A percentile compares a stretch with the other conserved stretches of the same genome.
phyloP scores from a whole-genome alignment of 35 echinoderm and acorn worm genomes.

The Patiria miniata region DNA sequence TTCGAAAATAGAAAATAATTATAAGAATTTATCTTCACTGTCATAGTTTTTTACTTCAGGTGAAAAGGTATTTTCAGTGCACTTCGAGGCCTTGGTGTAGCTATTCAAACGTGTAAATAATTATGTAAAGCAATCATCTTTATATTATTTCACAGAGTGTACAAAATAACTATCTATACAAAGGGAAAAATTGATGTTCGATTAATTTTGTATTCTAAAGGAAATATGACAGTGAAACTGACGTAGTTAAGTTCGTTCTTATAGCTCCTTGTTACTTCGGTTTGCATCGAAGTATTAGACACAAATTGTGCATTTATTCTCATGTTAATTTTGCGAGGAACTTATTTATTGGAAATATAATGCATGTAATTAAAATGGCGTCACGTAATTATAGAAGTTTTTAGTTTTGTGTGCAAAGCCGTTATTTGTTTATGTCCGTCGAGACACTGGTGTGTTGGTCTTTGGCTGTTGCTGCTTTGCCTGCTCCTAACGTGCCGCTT shows the following conservation, averaged over 20 bases:
- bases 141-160: constrained; percentile 18
- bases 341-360: constrained; percentile 30
- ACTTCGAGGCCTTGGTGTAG: background rate
- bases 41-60: no score
- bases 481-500: no score
- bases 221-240: background rate
- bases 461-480: no score
- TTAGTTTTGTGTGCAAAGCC: no score
- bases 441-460: no score
- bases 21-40: no score
- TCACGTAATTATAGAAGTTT: background rate
- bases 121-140: background rate
- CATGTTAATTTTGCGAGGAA: background rate
- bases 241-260: constrained; percentile 3
- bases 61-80: no score
- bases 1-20: no score
- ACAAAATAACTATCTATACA: constrained; percentile 8
- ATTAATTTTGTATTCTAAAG: constrained; percentile 24
- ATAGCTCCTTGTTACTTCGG: background rate
- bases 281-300: background rate
- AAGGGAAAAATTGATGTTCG: background rate
- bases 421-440: no score
- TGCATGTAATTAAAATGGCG: constrained; percentile 8
- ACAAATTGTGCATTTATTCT: background rate
- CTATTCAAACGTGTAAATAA: constrained; percentile 18